Conservation (phyloP, 2,113 vertebrate genomes). For the Butorides virescens region DNA sequence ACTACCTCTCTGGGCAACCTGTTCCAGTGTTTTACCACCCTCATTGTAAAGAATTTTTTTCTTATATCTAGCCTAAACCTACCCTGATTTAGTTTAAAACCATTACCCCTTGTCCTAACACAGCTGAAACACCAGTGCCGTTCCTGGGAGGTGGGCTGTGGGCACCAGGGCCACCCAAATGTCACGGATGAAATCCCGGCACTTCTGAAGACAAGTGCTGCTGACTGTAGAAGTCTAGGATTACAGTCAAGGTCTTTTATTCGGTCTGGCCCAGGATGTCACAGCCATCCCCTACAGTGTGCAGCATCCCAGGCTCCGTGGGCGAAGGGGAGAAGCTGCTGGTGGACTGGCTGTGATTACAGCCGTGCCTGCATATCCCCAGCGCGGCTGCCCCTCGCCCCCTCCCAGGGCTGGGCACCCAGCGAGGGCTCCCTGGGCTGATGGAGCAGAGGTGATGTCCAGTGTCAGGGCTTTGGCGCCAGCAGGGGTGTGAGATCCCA, state of each 20-base stretch:
- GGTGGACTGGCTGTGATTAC: not conserved
- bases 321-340: not conserved
- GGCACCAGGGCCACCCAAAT: not conserved
- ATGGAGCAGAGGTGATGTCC: not conserved
- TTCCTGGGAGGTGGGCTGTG: not conserved
- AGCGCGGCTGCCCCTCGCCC: rapidly evolving
- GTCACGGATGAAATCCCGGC: not conserved
- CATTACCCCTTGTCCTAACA: too few species aligned
- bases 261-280: not conserved
- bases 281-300: not conserved
- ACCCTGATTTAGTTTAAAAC: too few species aligned
- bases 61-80: too few species aligned
- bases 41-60: too few species aligned
- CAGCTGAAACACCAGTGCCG: rapidly evolving
- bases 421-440: not conserved
- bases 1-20: too few species aligned
- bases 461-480: not conserved
- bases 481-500: not conserved
- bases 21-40: too few species aligned
- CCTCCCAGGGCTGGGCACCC: not conserved
- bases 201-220: not conserved
- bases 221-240: not conserved
- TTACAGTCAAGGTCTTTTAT: not conserved
- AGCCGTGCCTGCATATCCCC: not conserved
- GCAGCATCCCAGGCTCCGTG: not conserved